phyloP scores from a whole-genome alignment of 2,797 vertebrate species.

The Microctenopoma steveboyesi region DNA sequence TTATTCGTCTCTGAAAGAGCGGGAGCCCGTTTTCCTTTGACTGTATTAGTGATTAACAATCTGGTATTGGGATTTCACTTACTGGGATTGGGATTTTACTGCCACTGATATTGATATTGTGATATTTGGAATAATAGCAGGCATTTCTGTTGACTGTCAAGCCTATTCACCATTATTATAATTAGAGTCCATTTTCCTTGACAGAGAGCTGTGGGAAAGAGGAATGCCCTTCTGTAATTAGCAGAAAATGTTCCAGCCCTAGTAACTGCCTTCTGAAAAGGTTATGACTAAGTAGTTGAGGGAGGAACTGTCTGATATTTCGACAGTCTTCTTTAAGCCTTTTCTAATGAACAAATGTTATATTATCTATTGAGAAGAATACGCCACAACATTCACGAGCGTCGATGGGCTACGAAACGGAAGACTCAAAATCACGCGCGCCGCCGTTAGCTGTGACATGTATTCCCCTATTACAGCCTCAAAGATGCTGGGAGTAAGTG shows the following conservation, averaged over 20 bases:
- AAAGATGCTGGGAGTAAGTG: slow-evolving; percentile 53
- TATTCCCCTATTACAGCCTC: slow-evolving; percentile 59
- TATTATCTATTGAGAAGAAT: slow-evolving; percentile 35
- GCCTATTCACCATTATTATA: slow-evolving; percentile 63
- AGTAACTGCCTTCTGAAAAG: slow-evolving; percentile 59
- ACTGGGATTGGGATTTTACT: slow-evolving; percentile 34
- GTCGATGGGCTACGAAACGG: slow-evolving; percentile 38
- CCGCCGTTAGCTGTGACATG: slow-evolving; percentile 62
- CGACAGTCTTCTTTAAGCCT: slow-evolving; percentile 38
- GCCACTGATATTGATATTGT: slow-evolving; percentile 39
- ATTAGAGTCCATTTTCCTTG: slow-evolving; percentile 75
- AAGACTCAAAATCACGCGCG: slow-evolving; percentile 38
- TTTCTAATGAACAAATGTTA: slow-evolving; percentile 52
- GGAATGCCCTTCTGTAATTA: slow-evolving; percentile 70
- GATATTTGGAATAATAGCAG: slow-evolving; percentile 64
- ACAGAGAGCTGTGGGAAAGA: slow-evolving; percentile 62
- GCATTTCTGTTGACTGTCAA: slow-evolving; percentile 63
- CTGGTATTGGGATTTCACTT: slow-evolving; percentile 16
- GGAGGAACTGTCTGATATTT: slow-evolving; percentile 53
- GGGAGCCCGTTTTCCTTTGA: slow-evolving; percentile 8
- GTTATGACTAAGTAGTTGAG: slow-evolving; percentile 59
- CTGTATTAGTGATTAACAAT: slow-evolving; percentile 5
- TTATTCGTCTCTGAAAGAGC: slow-evolving; percentile 20
- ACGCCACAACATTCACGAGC: slow-evolving; percentile 22
- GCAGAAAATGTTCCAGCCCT: slow-evolving; percentile 63